Conservation (phyloP, 2,797 vertebrate genomes). For the Myotis findleyi region DNA sequence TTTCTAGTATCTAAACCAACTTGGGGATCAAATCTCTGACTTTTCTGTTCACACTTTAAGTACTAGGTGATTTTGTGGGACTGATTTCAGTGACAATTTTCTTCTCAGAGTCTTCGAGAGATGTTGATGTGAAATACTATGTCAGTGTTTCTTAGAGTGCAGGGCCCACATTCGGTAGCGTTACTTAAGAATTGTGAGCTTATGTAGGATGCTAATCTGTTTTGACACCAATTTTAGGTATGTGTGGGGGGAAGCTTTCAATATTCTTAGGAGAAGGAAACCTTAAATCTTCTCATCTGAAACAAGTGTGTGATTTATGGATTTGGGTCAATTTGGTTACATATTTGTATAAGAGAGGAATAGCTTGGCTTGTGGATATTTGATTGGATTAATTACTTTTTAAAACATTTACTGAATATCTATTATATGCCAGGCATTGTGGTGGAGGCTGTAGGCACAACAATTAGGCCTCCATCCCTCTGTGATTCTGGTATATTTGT, state of each 20-base stretch:
- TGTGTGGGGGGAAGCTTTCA: background rate
- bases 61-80: background rate
- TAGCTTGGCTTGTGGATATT: background rate
- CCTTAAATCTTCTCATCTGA: background rate
- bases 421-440: background rate
- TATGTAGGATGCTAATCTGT: background rate
- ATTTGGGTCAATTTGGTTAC: conserved; percentile 45
- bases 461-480: background rate
- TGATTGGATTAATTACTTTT: conserved; percentile 12
- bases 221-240: background rate
- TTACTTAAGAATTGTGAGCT: background rate
- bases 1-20: conserved; percentile 15
- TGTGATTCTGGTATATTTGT: conserved; percentile 7
- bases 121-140: background rate
- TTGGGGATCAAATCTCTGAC: background rate
- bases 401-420: background rate
- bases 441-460: background rate
- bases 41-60: conserved; percentile 1
- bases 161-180: background rate
- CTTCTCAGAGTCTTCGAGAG: conserved; percentile 27
- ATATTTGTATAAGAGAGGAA: background rate
- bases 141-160: background rate
- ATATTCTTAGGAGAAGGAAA: conserved; percentile 8
- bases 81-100: background rate
- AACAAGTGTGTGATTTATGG: conserved; percentile 10